Percentiles rank a stretch among this genome's conserved stretches.
Conservation (phyloP, 2,888 invertebrate genomes). For the Digitonthophagus gazella region DNA sequence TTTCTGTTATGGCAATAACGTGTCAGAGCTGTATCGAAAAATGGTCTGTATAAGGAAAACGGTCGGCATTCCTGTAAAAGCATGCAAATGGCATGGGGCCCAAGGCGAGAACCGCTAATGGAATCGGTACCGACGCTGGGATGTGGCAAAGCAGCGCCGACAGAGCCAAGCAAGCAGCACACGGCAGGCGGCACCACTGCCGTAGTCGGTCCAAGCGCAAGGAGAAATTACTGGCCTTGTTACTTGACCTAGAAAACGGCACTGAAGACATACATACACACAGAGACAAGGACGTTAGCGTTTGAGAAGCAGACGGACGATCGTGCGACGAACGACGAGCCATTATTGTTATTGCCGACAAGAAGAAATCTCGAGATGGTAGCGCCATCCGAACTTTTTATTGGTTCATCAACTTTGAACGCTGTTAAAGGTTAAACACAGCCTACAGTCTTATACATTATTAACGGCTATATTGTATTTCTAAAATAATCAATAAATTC, state of each 20-base stretch:
- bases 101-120: no score
- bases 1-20: no score
- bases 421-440: no score
- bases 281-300: constrained; percentile 46
- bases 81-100: no score
- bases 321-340: background rate
- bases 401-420: no score
- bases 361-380: background rate
- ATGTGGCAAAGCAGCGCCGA: background rate
- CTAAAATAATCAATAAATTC: no score
- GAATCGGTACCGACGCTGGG: background rate
- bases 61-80: no score
- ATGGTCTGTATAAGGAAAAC: no score
- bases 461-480: no score
- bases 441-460: no score
- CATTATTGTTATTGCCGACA: background rate
- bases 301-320: constrained; percentile 34
- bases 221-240: constrained; percentile 55
- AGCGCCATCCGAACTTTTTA: no score
- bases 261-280: constrained; percentile 47
- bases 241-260: constrained; percentile 52
- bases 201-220: constrained; percentile 31
- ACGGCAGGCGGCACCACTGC: constrained; percentile 12
- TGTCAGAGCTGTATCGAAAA: no score
- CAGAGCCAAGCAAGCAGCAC: background rate